Conservation (phyloP, 2,888 invertebrate species). For the Brachylomia viminalis region DNA sequence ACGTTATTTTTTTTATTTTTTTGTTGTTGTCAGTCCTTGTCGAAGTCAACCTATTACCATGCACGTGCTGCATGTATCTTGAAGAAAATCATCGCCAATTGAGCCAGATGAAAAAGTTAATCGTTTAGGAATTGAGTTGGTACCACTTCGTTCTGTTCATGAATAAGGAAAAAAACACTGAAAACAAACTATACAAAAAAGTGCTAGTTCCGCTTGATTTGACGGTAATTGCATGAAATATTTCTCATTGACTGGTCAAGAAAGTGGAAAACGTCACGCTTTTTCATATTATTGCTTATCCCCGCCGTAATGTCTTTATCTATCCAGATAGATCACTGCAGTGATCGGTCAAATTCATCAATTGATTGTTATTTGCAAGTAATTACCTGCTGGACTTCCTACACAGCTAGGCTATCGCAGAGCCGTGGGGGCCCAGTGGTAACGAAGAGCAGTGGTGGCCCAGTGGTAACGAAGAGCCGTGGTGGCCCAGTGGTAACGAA, state of each 20-base stretch:
- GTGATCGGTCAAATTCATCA: background rate
- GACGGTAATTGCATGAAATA: constrained; percentile 40
- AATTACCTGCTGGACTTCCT: too few species aligned
- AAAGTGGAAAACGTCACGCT: constrained; percentile 41
- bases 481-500: too few species aligned
- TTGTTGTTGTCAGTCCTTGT: too few species aligned
- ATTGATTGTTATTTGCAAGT: too few species aligned
- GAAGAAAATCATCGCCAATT: constrained; percentile 5
- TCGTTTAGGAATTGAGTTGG: constrained; percentile 8
- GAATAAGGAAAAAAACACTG: constrained; percentile 26
- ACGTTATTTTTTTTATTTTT: too few species aligned
- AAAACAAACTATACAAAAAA: constrained; percentile 31
- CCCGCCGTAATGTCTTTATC: constrained; percentile 4
- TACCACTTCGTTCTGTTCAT: background rate
- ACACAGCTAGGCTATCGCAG: too few species aligned
- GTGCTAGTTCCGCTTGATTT: constrained; percentile 38
- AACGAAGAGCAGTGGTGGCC: too few species aligned
- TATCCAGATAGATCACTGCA: background rate
- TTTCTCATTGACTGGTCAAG: constrained; percentile 46
- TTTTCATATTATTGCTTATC: constrained; percentile 25
- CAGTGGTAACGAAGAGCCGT: too few species aligned
- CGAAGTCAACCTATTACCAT: background rate
- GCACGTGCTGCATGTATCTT: background rate
- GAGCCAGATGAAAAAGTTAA: background rate
- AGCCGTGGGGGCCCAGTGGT: too few species aligned